Evolutionary conservation across 2,113 vertebrate species (phyloP).

Genomic region (Chaetodon auriga): DNA sequence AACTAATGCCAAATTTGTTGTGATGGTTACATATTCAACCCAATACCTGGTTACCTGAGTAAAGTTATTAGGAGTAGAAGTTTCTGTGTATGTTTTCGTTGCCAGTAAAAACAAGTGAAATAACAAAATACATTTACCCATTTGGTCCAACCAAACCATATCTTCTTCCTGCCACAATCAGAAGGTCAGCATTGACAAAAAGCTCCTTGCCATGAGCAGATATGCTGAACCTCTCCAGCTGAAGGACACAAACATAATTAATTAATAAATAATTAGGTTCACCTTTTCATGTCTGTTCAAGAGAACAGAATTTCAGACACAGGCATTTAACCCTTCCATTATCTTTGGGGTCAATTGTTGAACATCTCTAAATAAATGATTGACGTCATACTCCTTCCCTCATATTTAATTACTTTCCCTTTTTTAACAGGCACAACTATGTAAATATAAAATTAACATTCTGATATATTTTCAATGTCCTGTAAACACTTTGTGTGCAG

Average conservation of each 20-base stretch:
- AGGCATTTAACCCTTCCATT: neutral
- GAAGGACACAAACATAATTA: neutral
- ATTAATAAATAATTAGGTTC: too few species aligned
- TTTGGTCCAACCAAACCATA: conserved; percentile 96
- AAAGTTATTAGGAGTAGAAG: neutral
- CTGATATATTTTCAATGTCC: too few species aligned
- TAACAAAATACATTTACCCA: conserved; percentile 83
- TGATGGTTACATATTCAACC: neutral
- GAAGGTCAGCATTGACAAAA: conserved; percentile 93
- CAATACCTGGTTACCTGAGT: neutral
- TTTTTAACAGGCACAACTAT: too few species aligned
- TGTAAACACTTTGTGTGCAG: too few species aligned
- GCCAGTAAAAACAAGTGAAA: neutral
- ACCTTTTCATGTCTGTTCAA: neutral
- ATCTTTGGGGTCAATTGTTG: too few species aligned
- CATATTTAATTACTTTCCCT: too few species aligned
- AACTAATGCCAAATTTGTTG: too few species aligned
- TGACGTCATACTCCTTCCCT: too few species aligned
- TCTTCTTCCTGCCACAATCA: conserved; percentile 91
- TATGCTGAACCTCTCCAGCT: conserved; percentile 96
- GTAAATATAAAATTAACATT: too few species aligned
- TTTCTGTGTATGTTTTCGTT: neutral
- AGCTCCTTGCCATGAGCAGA: conserved; percentile 95
- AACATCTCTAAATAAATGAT: too few species aligned
- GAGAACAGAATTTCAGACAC: neutral